A percentile compares a stretch with the other conserved stretches of the same genome.
phyloP scores from a whole-genome alignment of 2,888 invertebrate species.

The Phengaris arion region DNA sequence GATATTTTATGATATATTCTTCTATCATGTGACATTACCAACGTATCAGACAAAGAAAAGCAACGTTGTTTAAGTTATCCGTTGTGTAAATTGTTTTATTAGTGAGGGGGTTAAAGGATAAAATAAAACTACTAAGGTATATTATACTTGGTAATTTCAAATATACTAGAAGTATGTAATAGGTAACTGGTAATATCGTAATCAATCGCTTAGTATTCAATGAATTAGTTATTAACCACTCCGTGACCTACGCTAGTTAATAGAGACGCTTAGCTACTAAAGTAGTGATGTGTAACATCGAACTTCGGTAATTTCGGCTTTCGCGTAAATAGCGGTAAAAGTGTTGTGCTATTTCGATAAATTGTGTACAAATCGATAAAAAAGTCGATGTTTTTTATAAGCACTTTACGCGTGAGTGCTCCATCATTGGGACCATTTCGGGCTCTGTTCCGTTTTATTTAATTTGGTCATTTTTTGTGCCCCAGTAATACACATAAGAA shows the following conservation, averaged over 20 bases:
- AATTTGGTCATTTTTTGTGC: conserved; percentile 22
- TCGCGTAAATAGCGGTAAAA: conserved; percentile 60
- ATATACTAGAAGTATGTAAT: no score
- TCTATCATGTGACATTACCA: no score
- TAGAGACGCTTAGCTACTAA: conserved; percentile 3
- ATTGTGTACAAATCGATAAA: conserved; percentile 63
- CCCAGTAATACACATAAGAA: conserved; percentile 23
- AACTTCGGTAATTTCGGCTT: conserved; percentile 29
- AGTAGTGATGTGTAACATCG: conserved; percentile 23
- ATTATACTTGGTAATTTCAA: no score
- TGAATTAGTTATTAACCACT: neutral
- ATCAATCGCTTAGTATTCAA: neutral
- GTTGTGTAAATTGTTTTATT: no score
- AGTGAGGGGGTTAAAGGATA: no score
- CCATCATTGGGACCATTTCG: conserved; percentile 55
- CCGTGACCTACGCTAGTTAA: neutral
- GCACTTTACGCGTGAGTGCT: conserved; percentile 71
- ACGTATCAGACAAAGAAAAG: no score
- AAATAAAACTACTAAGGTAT: no score
- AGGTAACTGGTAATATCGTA: no score
- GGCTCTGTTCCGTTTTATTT: conserved; percentile 16
- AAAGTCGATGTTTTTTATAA: conserved; percentile 57
- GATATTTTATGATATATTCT: no score
- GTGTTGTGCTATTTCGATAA: conserved; percentile 58
- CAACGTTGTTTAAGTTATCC: no score